Evolutionary conservation across 1,140 invertebrate genomes (phyloP).

Genomic region (Drosophila pseudoobscura): DNA sequence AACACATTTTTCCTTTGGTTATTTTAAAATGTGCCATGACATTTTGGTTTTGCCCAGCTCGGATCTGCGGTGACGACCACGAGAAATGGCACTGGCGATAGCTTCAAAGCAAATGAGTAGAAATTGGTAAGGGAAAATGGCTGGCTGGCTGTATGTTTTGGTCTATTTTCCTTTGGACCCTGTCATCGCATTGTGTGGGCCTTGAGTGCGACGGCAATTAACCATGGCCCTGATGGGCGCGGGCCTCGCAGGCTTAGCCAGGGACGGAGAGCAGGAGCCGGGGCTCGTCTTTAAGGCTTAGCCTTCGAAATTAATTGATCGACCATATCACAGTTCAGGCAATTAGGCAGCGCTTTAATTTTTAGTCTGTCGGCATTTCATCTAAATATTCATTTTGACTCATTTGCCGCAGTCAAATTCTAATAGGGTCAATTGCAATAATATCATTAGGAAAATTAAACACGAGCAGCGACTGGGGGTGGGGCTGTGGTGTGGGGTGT

Average conservation of each 20-base stretch:
- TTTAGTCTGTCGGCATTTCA: conserved; percentile 13
- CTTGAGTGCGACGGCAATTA: conserved; percentile 57
- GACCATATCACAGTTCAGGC: conserved; percentile 71
- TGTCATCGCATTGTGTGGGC: conserved; percentile 26
- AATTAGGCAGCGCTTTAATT: conserved; percentile 65
- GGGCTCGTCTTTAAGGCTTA: conserved; percentile 56
- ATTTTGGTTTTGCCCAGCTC: conserved; percentile 25
- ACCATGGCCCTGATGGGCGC: conserved; percentile 24
- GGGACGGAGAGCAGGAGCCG: neutral
- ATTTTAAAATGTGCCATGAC: conserved; percentile 42
- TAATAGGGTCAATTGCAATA: conserved; percentile 81
- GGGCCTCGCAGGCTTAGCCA: conserved; percentile 8
- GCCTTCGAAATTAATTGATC: conserved; percentile 67
- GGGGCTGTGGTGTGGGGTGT: neutral
- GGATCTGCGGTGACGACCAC: conserved; percentile 9
- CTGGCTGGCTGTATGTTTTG: neutral
- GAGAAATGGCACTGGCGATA: conserved; percentile 45
- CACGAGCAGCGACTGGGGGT: conserved; percentile 42
- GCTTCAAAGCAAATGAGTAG: conserved; percentile 58
- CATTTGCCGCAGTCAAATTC: conserved; percentile 76
- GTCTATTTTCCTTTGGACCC: conserved; percentile 36
- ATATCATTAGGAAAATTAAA: conserved; percentile 82
- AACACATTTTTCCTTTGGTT: conserved; percentile 49
- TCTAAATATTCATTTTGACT: conserved; percentile 80
- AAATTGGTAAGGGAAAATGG: conserved; percentile 6